phyloP scores from a whole-genome alignment of 2,113 vertebrate species.

The Lathamus discolor region DNA sequence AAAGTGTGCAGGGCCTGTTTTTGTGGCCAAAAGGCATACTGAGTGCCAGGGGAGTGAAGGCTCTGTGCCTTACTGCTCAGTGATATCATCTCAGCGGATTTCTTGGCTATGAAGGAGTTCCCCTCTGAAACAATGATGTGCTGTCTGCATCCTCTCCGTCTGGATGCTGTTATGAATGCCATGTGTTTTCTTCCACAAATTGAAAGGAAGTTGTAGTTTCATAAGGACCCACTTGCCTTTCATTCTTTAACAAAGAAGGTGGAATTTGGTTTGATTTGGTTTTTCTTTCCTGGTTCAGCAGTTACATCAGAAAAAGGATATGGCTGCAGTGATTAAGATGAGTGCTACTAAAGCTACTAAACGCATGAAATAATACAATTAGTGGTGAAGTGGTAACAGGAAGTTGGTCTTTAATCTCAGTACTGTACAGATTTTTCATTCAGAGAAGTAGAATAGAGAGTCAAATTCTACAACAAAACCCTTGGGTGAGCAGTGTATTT shows the following conservation, averaged over 20 bases:
- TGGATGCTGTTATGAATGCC: background rate
- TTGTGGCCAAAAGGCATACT: background rate
- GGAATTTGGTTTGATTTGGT: background rate
- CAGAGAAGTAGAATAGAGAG: background rate
- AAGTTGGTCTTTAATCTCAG: background rate
- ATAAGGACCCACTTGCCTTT: background rate
- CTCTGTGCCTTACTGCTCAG: background rate
- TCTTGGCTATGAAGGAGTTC: background rate
- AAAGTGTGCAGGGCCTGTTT: fast-evolving
- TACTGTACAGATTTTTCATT: background rate
- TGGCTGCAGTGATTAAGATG: background rate
- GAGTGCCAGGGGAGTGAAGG: background rate
- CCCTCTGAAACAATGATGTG: background rate
- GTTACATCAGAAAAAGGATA: background rate
- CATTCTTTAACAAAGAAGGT: background rate
- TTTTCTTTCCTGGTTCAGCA: background rate
- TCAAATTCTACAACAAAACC: background rate
- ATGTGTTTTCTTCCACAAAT: background rate
- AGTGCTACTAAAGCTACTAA: background rate
- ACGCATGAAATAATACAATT: background rate
- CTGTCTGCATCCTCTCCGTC: background rate
- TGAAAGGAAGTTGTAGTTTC: constrained; percentile 7
- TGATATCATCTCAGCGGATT: background rate
- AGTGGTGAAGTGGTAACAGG: background rate
- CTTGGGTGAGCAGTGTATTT: background rate